Base-by-base conservation (phyloP, 2,888 invertebrate genomes). In the Apamea epomidion region DNA sequence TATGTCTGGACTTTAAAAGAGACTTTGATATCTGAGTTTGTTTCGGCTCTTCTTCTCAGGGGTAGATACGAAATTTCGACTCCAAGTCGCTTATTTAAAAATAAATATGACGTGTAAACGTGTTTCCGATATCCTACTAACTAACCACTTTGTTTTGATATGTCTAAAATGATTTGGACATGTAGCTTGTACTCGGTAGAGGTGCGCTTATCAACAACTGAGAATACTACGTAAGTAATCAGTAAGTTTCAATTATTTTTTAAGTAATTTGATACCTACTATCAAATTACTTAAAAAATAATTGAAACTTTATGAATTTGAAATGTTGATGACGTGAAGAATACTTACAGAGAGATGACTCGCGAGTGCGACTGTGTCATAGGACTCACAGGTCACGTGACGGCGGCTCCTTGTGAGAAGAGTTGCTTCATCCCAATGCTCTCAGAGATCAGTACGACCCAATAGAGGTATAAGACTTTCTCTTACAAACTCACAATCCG, bases 1-100 rank as follows among this genome's bases (percentile, higher is more conserved):
- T 58, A 58, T n/a, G 60, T 60, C 14, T n/a, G n/a, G 60, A 60
- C 60, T 60, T n/a, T 60, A 60, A 60, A 60, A 60, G n/a, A 60
- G n/a, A 60, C n/a, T 54, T 54, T 60, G n/a, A 5, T 0, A 12
- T n/a, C n/a, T 60, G 60, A n/a, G 14, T 60, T n/a, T n/a, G 60
- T n/a, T n/a, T n/a, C 4, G 25, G 25, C 58, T 12, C n/a, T 58
- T n/a, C 58, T 58, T n/a, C 5, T 58, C 58, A 58, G 58, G 58
- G 14, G n/a, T n/a, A 60, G 60, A 60, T n/a, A 60, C 12, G n/a
- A 60, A 60, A 14, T 60, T 1, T n/a, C 12, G 60, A n/a, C 12
- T 12, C 58, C 4, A 0, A 48, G 16, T 48, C 2, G 32, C 32
- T 32, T 32, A 32, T 32, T 32, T 32, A 2, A 25, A 25, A 58